These are phyloP conservation scores for Balanococcus diminutus DNA, from an alignment of 2,888 invertebrate genomes.

Conservation along the genomic window DNA sequence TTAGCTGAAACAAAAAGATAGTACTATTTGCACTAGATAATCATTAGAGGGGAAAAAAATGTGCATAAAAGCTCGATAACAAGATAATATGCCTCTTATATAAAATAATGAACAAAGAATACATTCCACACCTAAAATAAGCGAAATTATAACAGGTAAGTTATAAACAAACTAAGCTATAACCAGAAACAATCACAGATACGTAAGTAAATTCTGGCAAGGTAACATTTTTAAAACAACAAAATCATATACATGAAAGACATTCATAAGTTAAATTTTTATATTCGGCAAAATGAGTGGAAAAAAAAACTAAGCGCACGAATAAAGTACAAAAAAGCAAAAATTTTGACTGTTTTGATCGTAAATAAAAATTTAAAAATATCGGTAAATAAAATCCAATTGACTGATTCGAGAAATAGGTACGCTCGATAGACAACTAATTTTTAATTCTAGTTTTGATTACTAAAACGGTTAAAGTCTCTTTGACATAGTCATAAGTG, in stretches of 20 bases:
- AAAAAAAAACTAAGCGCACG: not conserved
- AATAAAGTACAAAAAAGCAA: not conserved
- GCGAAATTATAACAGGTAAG: not conserved
- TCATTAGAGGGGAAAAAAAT: not conserved
- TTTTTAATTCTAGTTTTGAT: slow-evolving; percentile 50
- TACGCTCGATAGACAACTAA: not conserved
- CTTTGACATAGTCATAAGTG: slow-evolving; percentile 83
- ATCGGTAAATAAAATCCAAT: not conserved
- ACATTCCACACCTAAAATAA: slow-evolving; percentile 7
- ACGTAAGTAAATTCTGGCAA: slow-evolving; percentile 29
- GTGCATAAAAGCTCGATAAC: not conserved
- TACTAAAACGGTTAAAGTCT: slow-evolving; percentile 59
- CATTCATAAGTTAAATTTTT: not conserved
- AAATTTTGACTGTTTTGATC: not conserved
- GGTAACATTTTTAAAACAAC: not conserved
- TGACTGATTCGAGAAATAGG: not conserved
- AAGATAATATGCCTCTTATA: not conserved
- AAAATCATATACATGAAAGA: not conserved
- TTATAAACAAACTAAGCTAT: not conserved
- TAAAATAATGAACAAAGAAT: not conserved
- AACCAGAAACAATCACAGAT: slow-evolving; percentile 33
- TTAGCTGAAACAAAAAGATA: not conserved
- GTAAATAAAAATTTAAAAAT: not conserved
- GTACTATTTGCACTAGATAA: not conserved
- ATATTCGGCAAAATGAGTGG: not conserved